Base-by-base conservation (phyloP, 1,140 invertebrate genomes). In the Luehdorfia chinensis region DNA sequence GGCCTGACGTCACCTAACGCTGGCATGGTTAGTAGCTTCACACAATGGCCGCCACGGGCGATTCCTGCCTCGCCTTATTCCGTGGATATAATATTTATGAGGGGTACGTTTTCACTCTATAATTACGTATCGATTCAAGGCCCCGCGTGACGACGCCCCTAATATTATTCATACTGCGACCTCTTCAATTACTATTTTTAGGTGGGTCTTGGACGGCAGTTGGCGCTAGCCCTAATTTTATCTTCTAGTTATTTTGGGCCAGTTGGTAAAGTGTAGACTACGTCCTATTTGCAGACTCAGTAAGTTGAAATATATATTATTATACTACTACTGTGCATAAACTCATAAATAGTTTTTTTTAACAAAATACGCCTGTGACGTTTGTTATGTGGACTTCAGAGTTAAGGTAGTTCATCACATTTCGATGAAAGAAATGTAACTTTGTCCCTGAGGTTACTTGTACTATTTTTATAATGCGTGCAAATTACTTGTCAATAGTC, bases 11-110 rank as follows among this genome's bases (percentile, higher is more conserved):
- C 71, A 80, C 54, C 56, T 54, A 71, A 55, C 45, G 53, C 50
- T 45, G 63, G 50, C 50, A 72, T 65, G 58, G 64, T 73, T 48
- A 58, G 47, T 70, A 62, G 55, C 54, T 66, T 48, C 34, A 61
- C 53, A 83, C 75, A 79, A 83, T 73, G 59, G 65, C 47, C 33
- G 67, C 76, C 71, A 72, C 71, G 56, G 70, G 73, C 72, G 51
- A 75, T 71, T 74, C 74, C 72, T 69, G 68, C 69, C 78, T 60
- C 75, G 73, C 78, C 75, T 64, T 67, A 54, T 59, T 70, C 59
- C 71, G 66, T 57, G 64, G 66, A 80, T 74, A 79, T 76, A 70
- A 75, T 79, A 83, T 81, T 83, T 79, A 85, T 78, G 81, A 80
- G 75, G 79, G 76, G 68, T 72, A 72, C 73, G 58, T 74, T 80